phyloP scores from a whole-genome alignment of 2,888 invertebrate genomes.

The Lamellibrachia satsuma region DNA sequence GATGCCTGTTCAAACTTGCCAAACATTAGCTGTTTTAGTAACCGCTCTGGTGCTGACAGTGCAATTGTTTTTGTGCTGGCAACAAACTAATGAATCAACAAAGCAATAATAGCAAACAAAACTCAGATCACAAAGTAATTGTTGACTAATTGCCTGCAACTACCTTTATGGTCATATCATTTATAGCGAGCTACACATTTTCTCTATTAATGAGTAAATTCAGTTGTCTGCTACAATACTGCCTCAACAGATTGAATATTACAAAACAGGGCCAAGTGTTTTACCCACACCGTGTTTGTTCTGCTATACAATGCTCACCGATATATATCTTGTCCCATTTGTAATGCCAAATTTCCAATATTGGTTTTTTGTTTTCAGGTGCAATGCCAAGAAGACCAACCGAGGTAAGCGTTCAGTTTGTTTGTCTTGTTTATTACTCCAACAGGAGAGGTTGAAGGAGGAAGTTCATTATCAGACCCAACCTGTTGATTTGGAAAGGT shows the following conservation, averaged over 20 bases:
- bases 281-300: not conserved
- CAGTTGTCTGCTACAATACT: not conserved
- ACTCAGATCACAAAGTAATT: not conserved
- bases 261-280: not conserved
- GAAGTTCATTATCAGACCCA: not conserved
- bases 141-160: not conserved
- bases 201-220: not conserved
- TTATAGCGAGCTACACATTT: not conserved
- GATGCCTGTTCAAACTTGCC: not conserved
- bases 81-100: not conserved
- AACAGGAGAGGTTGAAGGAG: not conserved
- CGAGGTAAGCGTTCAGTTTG: not conserved
- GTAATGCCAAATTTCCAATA: not conserved
- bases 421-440: not conserved
- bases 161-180: not conserved
- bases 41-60: not conserved
- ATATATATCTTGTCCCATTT: not conserved
- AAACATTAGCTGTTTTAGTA: not conserved
- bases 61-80: not conserved
- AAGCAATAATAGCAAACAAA: not conserved
- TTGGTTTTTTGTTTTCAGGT: not conserved
- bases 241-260: not conserved
- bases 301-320: not conserved
- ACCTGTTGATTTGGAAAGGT: not conserved
- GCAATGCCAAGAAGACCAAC: not conserved